A percentile compares a stretch with the other conserved stretches of the same genome.
Conservation (phyloP, 2,797 vertebrate genomes). For the Argya squamiceps region DNA sequence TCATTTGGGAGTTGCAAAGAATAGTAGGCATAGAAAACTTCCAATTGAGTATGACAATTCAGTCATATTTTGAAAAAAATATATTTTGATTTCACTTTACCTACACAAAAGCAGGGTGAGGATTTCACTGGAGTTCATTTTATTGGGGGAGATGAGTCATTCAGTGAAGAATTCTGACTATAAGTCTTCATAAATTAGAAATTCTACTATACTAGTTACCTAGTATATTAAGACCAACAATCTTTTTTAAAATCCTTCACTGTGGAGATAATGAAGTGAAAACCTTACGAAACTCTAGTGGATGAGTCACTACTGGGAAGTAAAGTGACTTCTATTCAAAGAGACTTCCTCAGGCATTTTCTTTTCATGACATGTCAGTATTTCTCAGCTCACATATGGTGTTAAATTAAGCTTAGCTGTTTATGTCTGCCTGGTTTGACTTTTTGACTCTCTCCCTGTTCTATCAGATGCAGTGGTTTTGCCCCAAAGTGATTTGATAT, state of each 20-base stretch:
- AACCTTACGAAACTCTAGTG: neutral
- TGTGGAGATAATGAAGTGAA: neutral
- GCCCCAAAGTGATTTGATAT: neutral
- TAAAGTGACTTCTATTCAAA: neutral
- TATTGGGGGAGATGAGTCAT: neutral
- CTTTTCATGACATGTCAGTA: neutral
- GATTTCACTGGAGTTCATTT: neutral
- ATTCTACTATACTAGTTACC: neutral
- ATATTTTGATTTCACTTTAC: neutral
- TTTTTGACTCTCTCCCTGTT: neutral
- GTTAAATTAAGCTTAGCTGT: constrained; percentile 38
- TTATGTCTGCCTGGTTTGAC: neutral
- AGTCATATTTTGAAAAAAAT: neutral
- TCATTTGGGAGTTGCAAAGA: neutral
- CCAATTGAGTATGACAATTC: neutral
- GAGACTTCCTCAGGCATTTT: neutral
- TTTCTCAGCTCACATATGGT: constrained; percentile 1
- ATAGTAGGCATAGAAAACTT: neutral
- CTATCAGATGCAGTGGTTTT: neutral
- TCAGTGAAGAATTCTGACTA: neutral
- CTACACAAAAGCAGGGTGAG: neutral
- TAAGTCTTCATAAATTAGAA: neutral
- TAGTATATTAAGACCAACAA: neutral
- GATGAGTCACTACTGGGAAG: neutral
- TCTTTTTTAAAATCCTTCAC: neutral